Evolutionary conservation across 2,797 vertebrate genomes (phyloP), one percentile per base, ranked within the genome.

Genomic region (Galaxias olidus): DNA sequence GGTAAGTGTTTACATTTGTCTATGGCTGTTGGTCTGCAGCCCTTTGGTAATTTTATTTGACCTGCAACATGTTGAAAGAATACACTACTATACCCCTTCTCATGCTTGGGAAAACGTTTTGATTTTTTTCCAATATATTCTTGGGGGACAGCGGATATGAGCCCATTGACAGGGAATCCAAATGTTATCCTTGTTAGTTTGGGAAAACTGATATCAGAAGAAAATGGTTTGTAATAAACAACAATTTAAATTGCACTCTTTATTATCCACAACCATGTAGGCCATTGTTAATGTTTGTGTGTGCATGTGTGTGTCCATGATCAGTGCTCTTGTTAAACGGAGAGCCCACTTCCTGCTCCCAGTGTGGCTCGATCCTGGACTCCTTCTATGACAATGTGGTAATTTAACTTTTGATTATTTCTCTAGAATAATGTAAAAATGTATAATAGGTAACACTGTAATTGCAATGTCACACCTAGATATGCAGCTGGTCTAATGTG

Each of bases 161-260:
- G 53, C 5, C 66, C 64, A n/a, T 77, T 92, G 52, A 70, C 61
- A 3, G 91, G 91, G 53, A 91, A 91, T 74, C 91, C 90, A 8
- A 91, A 91, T 0, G 86, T 91, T 59, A 73, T 91, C 63, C 89
- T 91, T 12, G 72, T 89, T 69, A 86, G 82, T 80, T 83, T 91
- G 76, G 87, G 86, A 44, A 88, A 82, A 68, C 55, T 91, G 53
- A 62, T 90, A 43, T 80, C 80, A 45, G 88, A 89, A 52, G 79
- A 88, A 69, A 76, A 48, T 59, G 81, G 90, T 92, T 59, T 71
- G 83, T 66, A 43, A 59, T 71, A 41, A 48, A 19, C 14, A 14
- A 14, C 13, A 41, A 15, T 42, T 40, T n/a, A 47, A 46, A 40
- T 14, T 17, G 57, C 18, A 11, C 9, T 30, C 9, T 58, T 7